Percentiles rank a stretch among this genome's conserved stretches.
Conservation (phyloP, 1,140 invertebrate species). For the Drosophila leontia region DNA sequence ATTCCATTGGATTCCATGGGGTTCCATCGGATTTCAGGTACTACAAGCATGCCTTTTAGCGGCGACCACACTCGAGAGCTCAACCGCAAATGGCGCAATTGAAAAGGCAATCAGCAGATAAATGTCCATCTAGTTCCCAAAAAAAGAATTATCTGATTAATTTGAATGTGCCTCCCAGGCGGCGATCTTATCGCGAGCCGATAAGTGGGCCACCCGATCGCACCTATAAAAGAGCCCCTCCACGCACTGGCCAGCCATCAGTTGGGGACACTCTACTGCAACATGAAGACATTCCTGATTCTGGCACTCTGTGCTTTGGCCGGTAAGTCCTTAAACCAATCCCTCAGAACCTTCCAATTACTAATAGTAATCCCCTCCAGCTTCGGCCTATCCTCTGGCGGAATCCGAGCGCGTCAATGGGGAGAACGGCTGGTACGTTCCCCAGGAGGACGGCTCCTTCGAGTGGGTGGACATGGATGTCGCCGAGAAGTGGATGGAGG, state of each 20-base stretch:
- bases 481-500: conserved; percentile 57
- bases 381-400: conserved; percentile 52
- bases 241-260: conserved; percentile 14
- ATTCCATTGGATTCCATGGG: background rate
- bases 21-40: background rate
- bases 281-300: conserved; percentile 34
- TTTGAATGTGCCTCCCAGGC: conserved; percentile 32
- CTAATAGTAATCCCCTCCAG: conserved; percentile 10
- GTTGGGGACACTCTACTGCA: conserved; percentile 10
- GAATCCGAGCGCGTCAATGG: conserved; percentile 70
- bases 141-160: conserved; percentile 32
- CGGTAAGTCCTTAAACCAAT: conserved; percentile 32
- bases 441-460: conserved; percentile 65
- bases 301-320: conserved; percentile 46
- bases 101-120: conserved; percentile 52
- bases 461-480: conserved; percentile 73
- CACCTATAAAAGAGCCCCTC: conserved; percentile 20
- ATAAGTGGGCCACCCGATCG: conserved; percentile 19
- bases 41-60: conserved; percentile 2
- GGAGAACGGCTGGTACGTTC: conserved; percentile 82
- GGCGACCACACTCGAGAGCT: conserved; percentile 4
- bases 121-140: conserved; percentile 6
- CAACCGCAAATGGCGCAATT: conserved; percentile 8
- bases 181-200: conserved; percentile 25
- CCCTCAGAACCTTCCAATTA: background rate